Conservation (phyloP, 2,113 vertebrate genomes). For the Corythoichthys intestinalis region DNA sequence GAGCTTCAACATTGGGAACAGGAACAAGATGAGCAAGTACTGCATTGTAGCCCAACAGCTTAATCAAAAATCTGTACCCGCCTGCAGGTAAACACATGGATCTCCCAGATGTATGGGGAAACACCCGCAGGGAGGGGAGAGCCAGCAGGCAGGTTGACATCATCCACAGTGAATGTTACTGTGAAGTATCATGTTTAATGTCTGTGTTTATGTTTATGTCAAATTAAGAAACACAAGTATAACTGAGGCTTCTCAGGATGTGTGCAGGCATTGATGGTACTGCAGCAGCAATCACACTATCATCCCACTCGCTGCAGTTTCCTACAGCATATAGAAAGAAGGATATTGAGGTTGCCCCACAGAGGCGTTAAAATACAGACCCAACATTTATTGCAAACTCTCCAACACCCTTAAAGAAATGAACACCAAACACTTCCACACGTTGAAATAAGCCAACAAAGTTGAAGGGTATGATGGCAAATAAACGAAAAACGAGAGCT, state of each 20-base stretch:
- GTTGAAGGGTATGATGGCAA: slow-evolving; percentile 42
- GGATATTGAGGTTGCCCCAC: slow-evolving; percentile 6
- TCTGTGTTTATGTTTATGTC: slow-evolving; percentile 13
- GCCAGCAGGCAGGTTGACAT: slow-evolving; percentile 56
- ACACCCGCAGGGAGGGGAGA: slow-evolving; percentile 65
- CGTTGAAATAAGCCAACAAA: slow-evolving; percentile 26
- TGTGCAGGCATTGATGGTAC: slow-evolving; percentile 5
- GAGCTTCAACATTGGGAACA: slow-evolving; percentile 12
- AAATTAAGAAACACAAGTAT: not conserved
- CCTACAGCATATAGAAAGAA: slow-evolving; percentile 16
- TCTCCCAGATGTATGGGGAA: slow-evolving; percentile 67
- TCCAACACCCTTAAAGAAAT: slow-evolving; percentile 7
- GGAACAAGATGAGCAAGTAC: slow-evolving; percentile 31
- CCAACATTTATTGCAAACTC: slow-evolving; percentile 30
- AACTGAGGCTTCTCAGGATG: slow-evolving; percentile 11
- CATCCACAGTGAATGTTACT: slow-evolving; percentile 56
- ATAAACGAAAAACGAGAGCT: slow-evolving; percentile 11
- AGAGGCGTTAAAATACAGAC: not conserved
- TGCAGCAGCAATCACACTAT: slow-evolving; percentile 26
- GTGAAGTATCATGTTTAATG: slow-evolving; percentile 27
- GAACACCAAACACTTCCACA: not conserved
- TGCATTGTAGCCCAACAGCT: slow-evolving; percentile 15
- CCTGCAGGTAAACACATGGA: slow-evolving; percentile 66
- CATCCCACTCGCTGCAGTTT: slow-evolving; percentile 47
- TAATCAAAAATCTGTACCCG: slow-evolving; percentile 33